These are phyloP conservation scores for Selene dorsalis DNA, from an alignment of 2,797 vertebrate genomes.

Conservation along the genomic window DNA sequence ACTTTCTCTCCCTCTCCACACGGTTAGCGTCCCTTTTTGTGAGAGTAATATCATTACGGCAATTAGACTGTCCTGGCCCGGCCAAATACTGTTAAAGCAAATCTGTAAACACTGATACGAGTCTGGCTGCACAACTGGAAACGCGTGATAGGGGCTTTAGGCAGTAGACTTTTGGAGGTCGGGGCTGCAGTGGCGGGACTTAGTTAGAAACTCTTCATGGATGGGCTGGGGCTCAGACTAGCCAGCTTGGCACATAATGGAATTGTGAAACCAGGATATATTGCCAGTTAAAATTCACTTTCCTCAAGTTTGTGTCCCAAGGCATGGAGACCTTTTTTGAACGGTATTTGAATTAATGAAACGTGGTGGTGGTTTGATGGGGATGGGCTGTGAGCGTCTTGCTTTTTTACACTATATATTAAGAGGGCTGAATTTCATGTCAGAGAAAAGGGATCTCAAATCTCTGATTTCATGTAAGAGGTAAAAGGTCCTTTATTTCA, in stretches of 20 bases:
- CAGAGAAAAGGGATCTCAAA: constrained; percentile 62
- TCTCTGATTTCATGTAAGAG: constrained; percentile 59
- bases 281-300: constrained; percentile 75
- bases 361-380: constrained; percentile 59
- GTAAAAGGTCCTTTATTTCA: constrained; percentile 68
- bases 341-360: constrained; percentile 75
- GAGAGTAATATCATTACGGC: constrained; percentile 87
- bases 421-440: constrained; percentile 67
- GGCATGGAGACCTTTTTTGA: constrained; percentile 66
- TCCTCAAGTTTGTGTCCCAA: constrained; percentile 76
- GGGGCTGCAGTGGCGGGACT: constrained; percentile 68
- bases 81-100: constrained; percentile 86
- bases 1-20: constrained; percentile 76
- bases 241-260: constrained; percentile 77
- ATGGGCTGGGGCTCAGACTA: constrained; percentile 82
- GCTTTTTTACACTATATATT: constrained; percentile 56
- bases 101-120: constrained; percentile 90
- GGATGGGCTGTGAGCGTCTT: constrained; percentile 38
- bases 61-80: constrained; percentile 84
- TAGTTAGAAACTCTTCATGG: constrained; percentile 87
- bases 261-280: constrained; percentile 76
- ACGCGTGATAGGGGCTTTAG: constrained; percentile 89
- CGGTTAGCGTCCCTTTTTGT: constrained; percentile 80
- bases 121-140: constrained; percentile 86
- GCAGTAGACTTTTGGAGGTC: constrained; percentile 82